Base-by-base conservation (phyloP, 2,888 invertebrate genomes). In the Encarsia formosa region DNA sequence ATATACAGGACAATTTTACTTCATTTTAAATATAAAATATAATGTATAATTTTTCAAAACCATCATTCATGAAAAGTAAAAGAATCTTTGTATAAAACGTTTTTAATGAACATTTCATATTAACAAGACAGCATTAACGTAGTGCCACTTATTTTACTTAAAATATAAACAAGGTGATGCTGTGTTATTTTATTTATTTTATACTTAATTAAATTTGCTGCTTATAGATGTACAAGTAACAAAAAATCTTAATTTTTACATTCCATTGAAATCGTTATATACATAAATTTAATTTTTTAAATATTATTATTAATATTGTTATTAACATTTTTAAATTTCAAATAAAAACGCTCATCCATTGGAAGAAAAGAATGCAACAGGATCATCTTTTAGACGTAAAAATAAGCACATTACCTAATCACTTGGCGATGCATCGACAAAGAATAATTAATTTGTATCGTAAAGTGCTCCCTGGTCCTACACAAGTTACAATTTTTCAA, bases 111-210 rank as follows among this genome's bases (percentile, higher is more conserved):
- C 46, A 49, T 44, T 49, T 46, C 16, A 41, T 41, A 52, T 52
- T 42, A 56, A 52, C 50, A 50, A 47, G 38, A 52, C 52, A 56
- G 47, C 56, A 22, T 47, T n/a, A 50, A 56, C 49, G 50, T 47
- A 34, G 50, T 50, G 56, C 47, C 26, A 39, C 26, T 51, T 44
- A 34, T 43, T 32, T 40, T 41, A 29, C 42, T 23, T 13, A 41
- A 41, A 43, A 44, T 50, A 44, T 47, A 40, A 52, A 56, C 52
- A 52, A 52, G n/a, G 52, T 56, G 55, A 52, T 52, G 51, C 55
- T 50, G 49, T 43, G 23, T 48, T 43, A 26, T 8, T n/a, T n/a
- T n/a, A n/a, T n/a, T n/a, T n/a, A n/a, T n/a, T n/a, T 20, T 54
- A 31, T 31, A 13, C 34, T 39, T 35, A 35, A n/a, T 35, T 46